Evolutionary conservation across 1,140 invertebrate species (phyloP), one percentile per base, ranked within the genome.

Genomic region (Cephus cinctus): DNA sequence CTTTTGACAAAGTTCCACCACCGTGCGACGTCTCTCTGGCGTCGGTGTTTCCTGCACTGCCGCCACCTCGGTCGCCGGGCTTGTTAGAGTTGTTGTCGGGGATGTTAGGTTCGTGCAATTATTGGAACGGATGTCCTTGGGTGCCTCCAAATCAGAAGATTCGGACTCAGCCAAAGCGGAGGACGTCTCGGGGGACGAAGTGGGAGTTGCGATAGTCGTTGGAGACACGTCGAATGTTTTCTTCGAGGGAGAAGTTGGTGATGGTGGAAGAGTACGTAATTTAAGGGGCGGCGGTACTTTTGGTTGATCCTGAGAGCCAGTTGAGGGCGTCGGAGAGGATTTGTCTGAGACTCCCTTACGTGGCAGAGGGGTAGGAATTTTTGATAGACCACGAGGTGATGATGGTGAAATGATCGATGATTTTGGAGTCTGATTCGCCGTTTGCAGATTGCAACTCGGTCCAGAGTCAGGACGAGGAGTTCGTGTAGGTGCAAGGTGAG

Each of bases 1-100:
- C 65, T 69, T 75, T 50, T 76, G 74, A 57, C 65, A 74, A 39
- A 72, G 55, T 39, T 77, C 75, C 53, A 75, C 54, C 35, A 74
- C 64, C 27, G 69, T 70, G 16, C 60, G 58, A 42, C 69, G 55
- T 61, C 55, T 50, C 20, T 59, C 53, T n/a, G 16, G 6, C 8
- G 8, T 19, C n/a, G 22, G 22, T 43, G 36, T 53, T 11, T 50
- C 39, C 32, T 12, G 1, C 22, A 41, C 30, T 19, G 49, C 35
- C 1, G 54, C 43, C 18, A 47, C 41, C 34, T 53, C 51, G 5
- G 46, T 27, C 25, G 25, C 6, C 42, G 12, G 38, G 30, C 4
- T 27, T 4, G 5, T 1, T 1, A 5, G 2, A 16, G 2, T 8
- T 20, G 5, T 52, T 52, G 9, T 14, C 11, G 19, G 6, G 21